These are phyloP conservation scores for Linnaemya tessellans DNA, from an alignment of 2,888 invertebrate genomes.

Conservation along the genomic window DNA sequence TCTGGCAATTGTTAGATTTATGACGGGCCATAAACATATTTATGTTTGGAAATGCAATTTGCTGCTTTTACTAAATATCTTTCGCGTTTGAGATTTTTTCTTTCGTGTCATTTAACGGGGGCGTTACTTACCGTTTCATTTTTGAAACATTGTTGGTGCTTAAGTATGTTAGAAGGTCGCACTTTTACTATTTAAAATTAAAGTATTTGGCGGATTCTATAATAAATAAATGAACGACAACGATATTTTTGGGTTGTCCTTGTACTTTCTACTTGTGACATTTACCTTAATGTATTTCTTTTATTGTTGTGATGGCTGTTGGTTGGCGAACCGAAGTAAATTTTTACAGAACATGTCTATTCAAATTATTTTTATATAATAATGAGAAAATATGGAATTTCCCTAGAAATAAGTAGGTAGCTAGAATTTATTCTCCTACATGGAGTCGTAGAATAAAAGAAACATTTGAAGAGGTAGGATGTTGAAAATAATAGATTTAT, in stretches of 20 bases:
- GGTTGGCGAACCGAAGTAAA: neutral
- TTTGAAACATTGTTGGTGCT: conserved; percentile 49
- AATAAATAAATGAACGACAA: conserved; percentile 39
- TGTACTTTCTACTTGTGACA: conserved; percentile 25
- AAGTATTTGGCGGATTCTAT: conserved; percentile 38
- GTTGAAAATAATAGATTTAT: too few species aligned
- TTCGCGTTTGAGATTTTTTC: neutral
- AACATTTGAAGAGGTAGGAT: neutral
- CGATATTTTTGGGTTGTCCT: conserved; percentile 39
- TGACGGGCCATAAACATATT: conserved; percentile 54
- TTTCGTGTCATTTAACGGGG: conserved; percentile 15
- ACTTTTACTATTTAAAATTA: conserved; percentile 45
- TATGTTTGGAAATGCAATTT: conserved; percentile 39
- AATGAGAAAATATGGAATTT: neutral
- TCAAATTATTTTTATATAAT: conserved; percentile 20
- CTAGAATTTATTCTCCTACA: neutral
- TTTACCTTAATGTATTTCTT: neutral
- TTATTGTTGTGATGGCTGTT: neutral
- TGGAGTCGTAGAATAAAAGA: neutral
- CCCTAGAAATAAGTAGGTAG: neutral
- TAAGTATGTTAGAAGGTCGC: conserved; percentile 57
- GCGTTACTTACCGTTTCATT: conserved; percentile 49
- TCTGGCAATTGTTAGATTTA: conserved; percentile 67
- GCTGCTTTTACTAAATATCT: conserved; percentile 47
- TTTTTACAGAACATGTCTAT: conserved; percentile 1